Evolutionary conservation across 2,113 vertebrate genomes (phyloP), one percentile per base, ranked within the genome.

Genomic region (Colossoma macropomum): DNA sequence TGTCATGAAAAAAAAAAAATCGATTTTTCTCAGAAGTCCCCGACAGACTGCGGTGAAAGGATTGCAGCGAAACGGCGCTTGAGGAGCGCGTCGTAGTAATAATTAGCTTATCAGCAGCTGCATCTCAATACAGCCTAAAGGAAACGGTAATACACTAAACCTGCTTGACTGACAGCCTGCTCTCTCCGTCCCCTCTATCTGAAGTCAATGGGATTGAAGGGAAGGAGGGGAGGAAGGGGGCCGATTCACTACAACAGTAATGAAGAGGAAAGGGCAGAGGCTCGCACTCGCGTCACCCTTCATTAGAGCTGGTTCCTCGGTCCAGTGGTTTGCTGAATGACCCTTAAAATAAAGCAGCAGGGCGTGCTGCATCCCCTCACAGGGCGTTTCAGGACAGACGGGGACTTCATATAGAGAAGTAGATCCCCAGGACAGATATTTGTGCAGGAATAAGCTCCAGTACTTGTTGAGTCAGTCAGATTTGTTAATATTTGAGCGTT

Each of bases 321-420:
- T 70, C 66, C 34, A 21, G 66, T 23, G 19, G 1, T 34, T 23
- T 41, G 30, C 17, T 21, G 32, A 69, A n/a, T 34, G 30, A 41
- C 66, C 66, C 66, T 34, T 69, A 34, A 69, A 38, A 69, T 38
- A 41, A n/a, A 8, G 21, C 66, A 70, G 66, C 66, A 70, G 17
- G 25, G n/a, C 59, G 12, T 8, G 25, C 59, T 27, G 59, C 59
- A 62, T 62, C 59, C 23, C 59, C 59, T 27, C 59, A 62, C 59
- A 27, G 59, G 30, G 21, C 34, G 32, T 9, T 41, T 70, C 34
- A 41, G 30, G 66, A 23, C 66, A 12, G 66, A 41, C 30, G 2
- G 25, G 65, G 27, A 32, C 65, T 32, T 68, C 17, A 4, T 38
- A 34, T 19, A 32, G 65, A 5, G 7, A 6, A 15, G 28, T 28